Evolutionary conservation across 2,888 invertebrate species (phyloP).

Genomic region (Eupithecia vulgata): DNA sequence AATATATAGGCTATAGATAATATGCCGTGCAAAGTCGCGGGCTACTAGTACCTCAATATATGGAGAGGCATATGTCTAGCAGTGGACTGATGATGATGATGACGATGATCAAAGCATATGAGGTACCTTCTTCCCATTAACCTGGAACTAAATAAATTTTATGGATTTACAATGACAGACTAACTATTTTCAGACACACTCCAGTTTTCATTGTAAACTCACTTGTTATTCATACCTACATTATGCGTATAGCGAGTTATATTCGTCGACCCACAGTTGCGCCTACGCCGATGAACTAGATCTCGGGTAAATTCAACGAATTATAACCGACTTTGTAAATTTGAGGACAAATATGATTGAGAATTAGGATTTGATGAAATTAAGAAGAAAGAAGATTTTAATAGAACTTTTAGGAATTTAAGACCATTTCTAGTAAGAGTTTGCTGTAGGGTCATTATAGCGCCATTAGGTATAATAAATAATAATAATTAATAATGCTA

Average conservation of each 20-base stretch:
- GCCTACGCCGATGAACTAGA: conserved; percentile 74
- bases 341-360: conserved; percentile 1
- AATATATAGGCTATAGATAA: too few relatives aligned
- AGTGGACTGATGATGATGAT: too few relatives aligned
- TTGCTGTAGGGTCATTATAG: not conserved
- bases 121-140: too few relatives aligned
- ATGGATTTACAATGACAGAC: too few relatives aligned
- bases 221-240: conserved; percentile 18
- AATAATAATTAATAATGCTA: too few relatives aligned
- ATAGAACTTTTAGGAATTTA: not conserved
- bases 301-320: conserved; percentile 51
- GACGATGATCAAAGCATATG: too few relatives aligned
- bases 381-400: not conserved
- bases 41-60: too few relatives aligned
- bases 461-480: not conserved
- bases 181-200: too few relatives aligned
- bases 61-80: too few relatives aligned
- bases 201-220: conserved; percentile 14
- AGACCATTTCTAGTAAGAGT: not conserved
- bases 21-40: too few relatives aligned
- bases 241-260: conserved; percentile 30
- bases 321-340: conserved; percentile 17
- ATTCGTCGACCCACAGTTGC: conserved; percentile 60
- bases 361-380: not conserved
- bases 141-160: too few relatives aligned